Conservation (phyloP, 2,113 vertebrate genomes). For the Sakesphorus luctuosus region DNA sequence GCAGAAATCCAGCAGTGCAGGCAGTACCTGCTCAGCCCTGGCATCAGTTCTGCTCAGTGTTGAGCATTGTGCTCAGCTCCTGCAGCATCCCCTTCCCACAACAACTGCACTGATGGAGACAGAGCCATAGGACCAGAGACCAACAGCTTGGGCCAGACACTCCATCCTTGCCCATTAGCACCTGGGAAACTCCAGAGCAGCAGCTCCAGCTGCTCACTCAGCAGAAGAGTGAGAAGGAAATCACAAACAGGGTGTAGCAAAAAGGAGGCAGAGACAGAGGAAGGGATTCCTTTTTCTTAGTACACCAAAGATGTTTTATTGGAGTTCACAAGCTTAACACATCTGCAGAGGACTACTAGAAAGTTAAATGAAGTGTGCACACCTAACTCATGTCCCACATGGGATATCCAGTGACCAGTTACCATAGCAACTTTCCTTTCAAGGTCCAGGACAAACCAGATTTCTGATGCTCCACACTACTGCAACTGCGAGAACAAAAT, state of each 20-base stretch:
- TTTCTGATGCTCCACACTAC: background rate
- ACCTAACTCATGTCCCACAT: background rate
- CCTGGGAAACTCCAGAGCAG: background rate
- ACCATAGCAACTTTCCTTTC: background rate
- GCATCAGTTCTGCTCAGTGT: fast-evolving
- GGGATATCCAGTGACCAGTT: background rate
- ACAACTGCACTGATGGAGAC: background rate
- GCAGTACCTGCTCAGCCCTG: background rate
- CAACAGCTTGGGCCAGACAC: fast-evolving
- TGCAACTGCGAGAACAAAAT: background rate
- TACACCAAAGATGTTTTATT: background rate
- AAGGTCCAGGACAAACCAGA: background rate
- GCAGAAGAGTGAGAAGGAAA: background rate
- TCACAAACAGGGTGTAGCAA: background rate
- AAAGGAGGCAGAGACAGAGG: background rate
- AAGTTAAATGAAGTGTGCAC: background rate
- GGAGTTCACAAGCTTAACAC: background rate
- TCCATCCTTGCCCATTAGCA: background rate
- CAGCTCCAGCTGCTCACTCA: background rate
- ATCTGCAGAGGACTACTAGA: background rate
- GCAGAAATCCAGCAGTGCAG: fast-evolving
- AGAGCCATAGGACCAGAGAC: background rate
- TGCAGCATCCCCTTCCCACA: background rate
- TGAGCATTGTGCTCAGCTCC: fast-evolving
- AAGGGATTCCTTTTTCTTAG: background rate